phyloP scores from a whole-genome alignment of 2,113 vertebrate genomes.

The Heliornis fulica region DNA sequence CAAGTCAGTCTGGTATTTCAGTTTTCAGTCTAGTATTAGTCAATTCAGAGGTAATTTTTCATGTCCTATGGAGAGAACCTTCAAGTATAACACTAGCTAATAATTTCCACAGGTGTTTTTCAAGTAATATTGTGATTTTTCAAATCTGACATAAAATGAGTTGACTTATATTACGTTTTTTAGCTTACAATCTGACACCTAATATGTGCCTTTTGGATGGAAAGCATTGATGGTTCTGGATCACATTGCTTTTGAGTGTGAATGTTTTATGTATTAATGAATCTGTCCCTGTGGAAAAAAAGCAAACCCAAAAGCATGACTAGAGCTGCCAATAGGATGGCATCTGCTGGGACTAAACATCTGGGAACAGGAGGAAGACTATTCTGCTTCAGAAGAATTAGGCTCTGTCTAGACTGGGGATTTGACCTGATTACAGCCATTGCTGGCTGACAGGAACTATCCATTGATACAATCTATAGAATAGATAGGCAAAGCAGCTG shows the following conservation, averaged over 20 bases:
- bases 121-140: neutral
- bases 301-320: neutral
- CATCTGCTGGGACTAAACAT: slow-evolving; percentile 50
- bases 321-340: neutral
- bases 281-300: neutral
- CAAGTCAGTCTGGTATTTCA: too few species aligned
- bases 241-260: neutral
- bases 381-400: slow-evolving; percentile 55
- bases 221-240: neutral
- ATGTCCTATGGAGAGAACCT: neutral
- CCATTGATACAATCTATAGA: neutral
- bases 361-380: slow-evolving; percentile 24
- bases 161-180: neutral
- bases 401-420: slow-evolving; percentile 67
- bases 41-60: neutral
- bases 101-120: neutral
- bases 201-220: neutral
- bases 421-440: slow-evolving; percentile 59
- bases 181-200: neutral
- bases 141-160: neutral
- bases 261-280: neutral
- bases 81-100: neutral
- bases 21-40: neutral
- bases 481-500: neutral
- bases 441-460: neutral